phyloP scores from a whole-genome alignment of 2,888 invertebrate genomes.

The Galerucella nymphaeae region DNA sequence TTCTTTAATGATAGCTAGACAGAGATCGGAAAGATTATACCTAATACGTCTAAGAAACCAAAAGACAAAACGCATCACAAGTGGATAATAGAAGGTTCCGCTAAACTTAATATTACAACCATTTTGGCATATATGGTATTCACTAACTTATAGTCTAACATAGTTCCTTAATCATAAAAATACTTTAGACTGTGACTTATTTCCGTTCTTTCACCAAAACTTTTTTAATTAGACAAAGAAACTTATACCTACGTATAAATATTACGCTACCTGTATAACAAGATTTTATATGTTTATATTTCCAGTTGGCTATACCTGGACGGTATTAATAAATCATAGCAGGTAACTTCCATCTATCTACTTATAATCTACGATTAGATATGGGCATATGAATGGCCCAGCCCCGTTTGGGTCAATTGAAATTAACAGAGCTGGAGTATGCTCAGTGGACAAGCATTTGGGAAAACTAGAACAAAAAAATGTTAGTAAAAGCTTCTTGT shows the following conservation, averaged over 20 bases:
- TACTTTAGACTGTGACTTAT: background rate
- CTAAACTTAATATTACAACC: background rate
- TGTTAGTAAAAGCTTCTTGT: too few species aligned
- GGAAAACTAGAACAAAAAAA: too few species aligned
- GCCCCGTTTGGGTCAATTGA: slow-evolving; percentile 52
- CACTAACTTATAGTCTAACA: too few species aligned
- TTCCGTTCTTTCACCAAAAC: background rate
- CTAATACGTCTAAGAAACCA: slow-evolving; percentile 37
- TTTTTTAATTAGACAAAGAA: background rate
- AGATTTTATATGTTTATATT: slow-evolving; percentile 31
- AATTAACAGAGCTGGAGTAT: slow-evolving; percentile 44
- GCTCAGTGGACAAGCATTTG: background rate
- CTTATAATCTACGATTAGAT: slow-evolving; percentile 61
- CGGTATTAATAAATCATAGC: slow-evolving; percentile 60
- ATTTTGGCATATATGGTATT: background rate
- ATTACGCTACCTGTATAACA: slow-evolving; percentile 50
- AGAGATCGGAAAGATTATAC: slow-evolving; percentile 35
- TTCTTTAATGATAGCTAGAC: slow-evolving; percentile 36
- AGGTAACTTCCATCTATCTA: slow-evolving; percentile 60
- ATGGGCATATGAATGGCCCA: slow-evolving; percentile 58
- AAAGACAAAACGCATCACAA: slow-evolving; percentile 6
- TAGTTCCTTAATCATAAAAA: too few species aligned
- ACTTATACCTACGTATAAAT: background rate
- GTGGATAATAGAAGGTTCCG: background rate
- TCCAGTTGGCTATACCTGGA: slow-evolving; percentile 43